Conservation (phyloP, 2,888 invertebrate species). For the Hofmannophila pseudospretella region DNA sequence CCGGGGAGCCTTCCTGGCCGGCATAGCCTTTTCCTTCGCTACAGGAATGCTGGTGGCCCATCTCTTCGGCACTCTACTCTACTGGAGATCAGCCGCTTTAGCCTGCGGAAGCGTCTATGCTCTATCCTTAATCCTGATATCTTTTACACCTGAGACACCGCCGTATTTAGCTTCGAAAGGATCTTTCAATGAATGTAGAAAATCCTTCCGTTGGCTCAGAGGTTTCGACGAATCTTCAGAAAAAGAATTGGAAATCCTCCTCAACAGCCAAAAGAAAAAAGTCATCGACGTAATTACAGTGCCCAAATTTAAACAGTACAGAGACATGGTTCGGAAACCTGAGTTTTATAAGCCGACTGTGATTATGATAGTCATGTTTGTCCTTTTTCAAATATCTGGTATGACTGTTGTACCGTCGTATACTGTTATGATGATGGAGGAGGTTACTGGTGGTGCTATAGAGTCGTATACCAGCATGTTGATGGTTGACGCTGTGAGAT, state of each 20-base stretch:
- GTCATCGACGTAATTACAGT: conserved; percentile 43
- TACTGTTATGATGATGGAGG: conserved; percentile 80
- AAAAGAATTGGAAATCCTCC: conserved; percentile 64
- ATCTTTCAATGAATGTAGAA: conserved; percentile 70
- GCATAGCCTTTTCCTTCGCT: conserved; percentile 80
- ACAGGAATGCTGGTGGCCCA: conserved; percentile 81
- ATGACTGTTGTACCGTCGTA: conserved; percentile 84
- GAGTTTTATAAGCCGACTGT: conserved; percentile 79
- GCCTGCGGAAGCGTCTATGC: conserved; percentile 71
- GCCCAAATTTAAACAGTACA: conserved; percentile 45
- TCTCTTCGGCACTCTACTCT: conserved; percentile 78
- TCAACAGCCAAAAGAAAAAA: conserved; percentile 55
- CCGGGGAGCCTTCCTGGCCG: conserved; percentile 80
- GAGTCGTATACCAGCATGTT: conserved; percentile 81
- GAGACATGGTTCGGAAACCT: conserved; percentile 46
- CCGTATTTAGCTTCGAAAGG: conserved; percentile 80
- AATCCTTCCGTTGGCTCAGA: conserved; percentile 78
- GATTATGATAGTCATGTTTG: conserved; percentile 81
- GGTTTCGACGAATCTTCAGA: conserved; percentile 63
- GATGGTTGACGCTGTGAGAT: conserved; percentile 80
- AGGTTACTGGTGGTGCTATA: conserved; percentile 75
- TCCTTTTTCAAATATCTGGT: conserved; percentile 82
- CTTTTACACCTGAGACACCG: conserved; percentile 81
- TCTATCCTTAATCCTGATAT: conserved; percentile 68
- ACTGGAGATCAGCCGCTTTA: conserved; percentile 78